phyloP scores from a whole-genome alignment of 2,797 vertebrate species.

The Huso huso region DNA sequence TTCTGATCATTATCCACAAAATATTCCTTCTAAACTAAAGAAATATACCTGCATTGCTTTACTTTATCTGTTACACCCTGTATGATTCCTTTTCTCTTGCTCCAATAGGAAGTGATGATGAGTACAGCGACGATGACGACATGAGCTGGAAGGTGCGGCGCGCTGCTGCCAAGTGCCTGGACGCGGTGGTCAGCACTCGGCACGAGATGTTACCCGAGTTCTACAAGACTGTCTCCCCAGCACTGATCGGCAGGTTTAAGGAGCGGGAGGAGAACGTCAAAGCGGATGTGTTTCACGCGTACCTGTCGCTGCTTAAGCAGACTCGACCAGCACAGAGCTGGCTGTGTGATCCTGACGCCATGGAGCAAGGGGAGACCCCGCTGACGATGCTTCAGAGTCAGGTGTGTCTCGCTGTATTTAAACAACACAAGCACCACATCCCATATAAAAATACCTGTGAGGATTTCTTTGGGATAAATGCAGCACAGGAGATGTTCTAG shows the following conservation, averaged over 20 bases:
- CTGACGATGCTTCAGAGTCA: constrained; percentile 97
- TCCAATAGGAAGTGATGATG: constrained; percentile 79
- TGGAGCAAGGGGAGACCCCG: constrained; percentile 97
- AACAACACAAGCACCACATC: neutral
- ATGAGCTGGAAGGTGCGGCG: constrained; percentile 99
- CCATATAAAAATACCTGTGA: too few relatives aligned
- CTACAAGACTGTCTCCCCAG: constrained; percentile 93
- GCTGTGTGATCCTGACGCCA: constrained; percentile 92
- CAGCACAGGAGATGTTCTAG: too few relatives aligned
- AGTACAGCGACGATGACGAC: constrained; percentile 98
- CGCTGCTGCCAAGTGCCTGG: constrained; percentile 93
- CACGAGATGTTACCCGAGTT: constrained; percentile 98
- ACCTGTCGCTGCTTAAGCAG: constrained; percentile 95
- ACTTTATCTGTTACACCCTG: too few relatives aligned
- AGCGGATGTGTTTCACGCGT: constrained; percentile 96
- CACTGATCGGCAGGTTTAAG: constrained; percentile 93
- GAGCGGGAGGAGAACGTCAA: constrained; percentile 98
- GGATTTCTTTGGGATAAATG: too few relatives aligned
- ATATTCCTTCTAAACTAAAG: too few relatives aligned
- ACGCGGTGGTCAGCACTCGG: constrained; percentile 90
- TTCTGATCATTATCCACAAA: too few relatives aligned
- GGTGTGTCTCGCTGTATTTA: constrained; percentile 44
- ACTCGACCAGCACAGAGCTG: constrained; percentile 95
- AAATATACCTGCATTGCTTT: too few relatives aligned
- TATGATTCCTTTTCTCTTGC: neutral